These are phyloP conservation scores for Atrichornis clamosus DNA, from an alignment of 2,113 vertebrate genomes.

Conservation along the genomic window DNA sequence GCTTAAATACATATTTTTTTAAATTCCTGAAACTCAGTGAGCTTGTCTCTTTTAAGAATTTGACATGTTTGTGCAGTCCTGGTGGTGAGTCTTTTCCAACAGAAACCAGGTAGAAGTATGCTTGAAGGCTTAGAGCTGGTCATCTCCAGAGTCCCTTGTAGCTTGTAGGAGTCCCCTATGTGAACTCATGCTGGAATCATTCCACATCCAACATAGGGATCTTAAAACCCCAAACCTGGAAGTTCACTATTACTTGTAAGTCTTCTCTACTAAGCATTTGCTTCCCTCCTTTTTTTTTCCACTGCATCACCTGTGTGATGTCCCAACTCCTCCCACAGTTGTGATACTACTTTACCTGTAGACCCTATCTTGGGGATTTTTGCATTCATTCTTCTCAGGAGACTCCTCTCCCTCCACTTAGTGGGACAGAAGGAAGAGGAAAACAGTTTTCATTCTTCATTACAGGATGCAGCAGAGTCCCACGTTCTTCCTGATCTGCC, in stretches of 20 bases:
- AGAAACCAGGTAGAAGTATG: neutral
- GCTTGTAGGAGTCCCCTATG: rapidly evolving
- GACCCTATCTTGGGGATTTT: neutral
- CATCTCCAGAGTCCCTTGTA: neutral
- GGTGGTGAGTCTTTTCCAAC: neutral
- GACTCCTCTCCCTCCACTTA: neutral
- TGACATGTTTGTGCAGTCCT: neutral
- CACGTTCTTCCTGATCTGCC: neutral
- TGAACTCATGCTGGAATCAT: neutral
- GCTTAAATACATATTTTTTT: neutral
- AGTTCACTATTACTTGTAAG: neutral
- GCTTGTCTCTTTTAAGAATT: neutral
- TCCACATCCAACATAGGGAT: neutral
- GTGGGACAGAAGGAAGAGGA: neutral
- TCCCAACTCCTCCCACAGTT: neutral
- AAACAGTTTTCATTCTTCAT: neutral
- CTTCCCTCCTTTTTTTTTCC: neutral
- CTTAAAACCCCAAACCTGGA: neutral
- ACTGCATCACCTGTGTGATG: neutral
- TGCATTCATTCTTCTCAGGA: neutral
- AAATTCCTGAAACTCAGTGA: neutral
- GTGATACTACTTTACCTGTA: neutral
- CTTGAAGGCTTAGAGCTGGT: neutral
- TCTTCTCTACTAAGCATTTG: neutral
- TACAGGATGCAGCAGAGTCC: neutral